Base-by-base conservation (phyloP, 2,797 vertebrate species). In the Molossus molossus region DNA sequence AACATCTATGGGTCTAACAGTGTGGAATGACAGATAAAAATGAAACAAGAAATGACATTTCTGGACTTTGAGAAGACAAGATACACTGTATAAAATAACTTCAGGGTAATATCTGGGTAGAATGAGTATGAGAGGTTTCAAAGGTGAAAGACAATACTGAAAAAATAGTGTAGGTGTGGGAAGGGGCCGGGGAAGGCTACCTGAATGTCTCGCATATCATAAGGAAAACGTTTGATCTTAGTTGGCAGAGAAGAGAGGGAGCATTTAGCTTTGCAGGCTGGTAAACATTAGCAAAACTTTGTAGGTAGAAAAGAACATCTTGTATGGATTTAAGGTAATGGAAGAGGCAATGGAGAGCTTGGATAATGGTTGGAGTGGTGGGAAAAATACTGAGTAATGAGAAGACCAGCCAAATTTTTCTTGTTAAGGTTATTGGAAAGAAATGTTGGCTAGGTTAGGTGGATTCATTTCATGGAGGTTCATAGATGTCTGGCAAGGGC, bases 71-170 rank as follows among this genome's bases (percentile, higher is more conserved):
- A 90, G 65, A 96, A 86, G 55, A 50, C 20, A 67, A 75, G 9
- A 21, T n/a, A 17, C 18, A 29, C 25, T 93, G 37, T 73, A 70
- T 76, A 82, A 89, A 94, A 65, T 48, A 91, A 92, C 11, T 40
- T 58, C 23, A 79, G 37, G 50, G 9, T 3, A 53, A 55, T 60
- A 5, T 3, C 48, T 5, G 4, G 23, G 10, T n/a, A 85, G 69
- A 23, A 12, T 20, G 45, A 76, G 15, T 45, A 3, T 87, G 87
- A 81, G 40, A 29, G 9, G 0, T 62, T 97, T 69, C 60, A 86
- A 87, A 89, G 91, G 14, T 48, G 37, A 72, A 85, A 91, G 82
- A 76, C 12, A 83, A 60, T 40, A 72, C 27, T 91, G 73, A 58
- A 73, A 33, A 33, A 60, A 72, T 33, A 82, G n/a, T 3, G 17